Conservation (phyloP, 1,140 invertebrate genomes). For the Macrobrachium nipponense region DNA sequence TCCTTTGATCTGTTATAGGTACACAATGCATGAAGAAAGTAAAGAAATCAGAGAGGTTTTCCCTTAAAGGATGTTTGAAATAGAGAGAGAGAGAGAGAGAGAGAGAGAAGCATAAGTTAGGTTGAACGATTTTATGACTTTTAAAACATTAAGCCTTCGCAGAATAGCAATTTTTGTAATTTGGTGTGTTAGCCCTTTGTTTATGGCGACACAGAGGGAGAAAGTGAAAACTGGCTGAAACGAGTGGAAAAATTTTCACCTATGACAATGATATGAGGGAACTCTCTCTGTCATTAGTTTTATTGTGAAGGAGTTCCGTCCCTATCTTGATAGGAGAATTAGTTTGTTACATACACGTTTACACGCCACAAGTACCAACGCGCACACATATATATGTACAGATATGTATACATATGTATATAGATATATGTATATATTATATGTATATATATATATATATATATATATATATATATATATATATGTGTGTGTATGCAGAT, state of each 20-base stretch:
- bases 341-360: not conserved
- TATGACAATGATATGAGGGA: not conserved
- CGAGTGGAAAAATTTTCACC: not conserved
- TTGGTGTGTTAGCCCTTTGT: no score
- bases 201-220: no score
- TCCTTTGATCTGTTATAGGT: not conserved
- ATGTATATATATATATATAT: constrained; percentile 14
- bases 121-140: no score
- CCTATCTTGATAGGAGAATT: not conserved
- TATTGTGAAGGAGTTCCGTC: not conserved
- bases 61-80: not conserved
- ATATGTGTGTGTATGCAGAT: not conserved
- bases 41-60: not conserved
- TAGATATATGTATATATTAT: not conserved
- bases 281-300: not conserved
- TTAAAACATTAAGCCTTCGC: no score
- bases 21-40: not conserved
- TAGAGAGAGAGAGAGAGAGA: no score
- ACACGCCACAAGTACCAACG: not conserved
- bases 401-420: not conserved
- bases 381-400: not conserved
- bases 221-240: no score
- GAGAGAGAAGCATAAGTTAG: no score
- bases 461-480: constrained; percentile 5
- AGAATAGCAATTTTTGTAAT: no score